Percentiles rank a stretch among this genome's conserved stretches.
Evolutionary conservation across 2,888 invertebrate genomes (phyloP).

Genomic region (Torymus texanus): DNA sequence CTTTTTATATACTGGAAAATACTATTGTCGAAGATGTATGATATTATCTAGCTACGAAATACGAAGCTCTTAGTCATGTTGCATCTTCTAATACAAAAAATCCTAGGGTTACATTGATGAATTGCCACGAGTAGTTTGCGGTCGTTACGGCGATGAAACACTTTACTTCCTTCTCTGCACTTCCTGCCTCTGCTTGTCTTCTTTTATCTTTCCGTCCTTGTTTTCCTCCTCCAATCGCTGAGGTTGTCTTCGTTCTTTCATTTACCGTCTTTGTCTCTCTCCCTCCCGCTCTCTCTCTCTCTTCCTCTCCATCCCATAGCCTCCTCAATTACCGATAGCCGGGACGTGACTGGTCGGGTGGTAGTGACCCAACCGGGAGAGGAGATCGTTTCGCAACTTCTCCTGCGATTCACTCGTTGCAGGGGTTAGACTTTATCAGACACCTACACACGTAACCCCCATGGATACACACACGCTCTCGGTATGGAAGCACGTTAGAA

Average conservation of each 20-base stretch:
- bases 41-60: not conserved
- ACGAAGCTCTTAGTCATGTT: not conserved
- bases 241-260: not conserved
- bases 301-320: conserved; percentile 56
- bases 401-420: conserved; percentile 35
- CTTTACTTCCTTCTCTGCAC: conserved; percentile 29
- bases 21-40: too few relatives aligned
- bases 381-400: conserved; percentile 59
- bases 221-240: conserved; percentile 6
- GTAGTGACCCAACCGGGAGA: conserved; percentile 50
- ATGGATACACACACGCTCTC: conserved; percentile 2
- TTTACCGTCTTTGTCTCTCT: not conserved
- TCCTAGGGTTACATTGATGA: conserved; percentile 8
- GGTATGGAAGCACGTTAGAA: conserved; percentile 53
- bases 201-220: not conserved
- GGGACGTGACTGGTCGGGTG: conserved; percentile 62
- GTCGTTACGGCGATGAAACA: conserved; percentile 10
- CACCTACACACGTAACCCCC: conserved; percentile 31
- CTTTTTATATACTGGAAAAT: too few relatives aligned
- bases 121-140: conserved; percentile 24
- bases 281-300: not conserved
- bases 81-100: not conserved
- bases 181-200: conserved; percentile 31
- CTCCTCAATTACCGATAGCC: conserved; percentile 64
- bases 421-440: conserved; percentile 58